Evolutionary conservation across 2,797 vertebrate genomes (phyloP), one percentile per base, ranked within the genome.

Genomic region (Pseudopleuronectes americanus): DNA sequence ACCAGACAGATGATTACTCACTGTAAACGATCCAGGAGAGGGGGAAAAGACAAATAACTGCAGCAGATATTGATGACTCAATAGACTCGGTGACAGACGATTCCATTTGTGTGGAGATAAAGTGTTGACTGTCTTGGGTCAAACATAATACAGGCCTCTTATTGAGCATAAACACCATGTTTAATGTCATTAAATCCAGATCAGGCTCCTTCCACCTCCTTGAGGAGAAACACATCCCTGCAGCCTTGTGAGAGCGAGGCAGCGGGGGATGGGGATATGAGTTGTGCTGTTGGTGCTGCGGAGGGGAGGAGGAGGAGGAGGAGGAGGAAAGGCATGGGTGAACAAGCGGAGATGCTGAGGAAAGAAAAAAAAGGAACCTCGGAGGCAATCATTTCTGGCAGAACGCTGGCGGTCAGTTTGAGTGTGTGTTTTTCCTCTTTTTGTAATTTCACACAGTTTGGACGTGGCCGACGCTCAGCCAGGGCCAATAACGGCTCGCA

Each of bases 1-100:
- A 96, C 76, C 93, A 96, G 96, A 97, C 96, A 96, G 95, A 97
- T 97, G 96, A 97, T 97, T 97, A 97, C 96, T 97, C 97, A 97
- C 95, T 94, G 95, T 96, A 96, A 97, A 97, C 94, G 96, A 96
- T 96, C 93, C 93, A 89, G 94, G 96, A 95, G 94, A 93, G 56
- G 57, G 49, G 6, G 28, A 61, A 75, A 65, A 76, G 81, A 87
- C 85, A 67, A 91, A 86, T 89, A 83, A 91, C 87, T 86, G 69
- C 82, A 74, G 86, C 94, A 90, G 96, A 96, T 97, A 97, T 97
- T 97, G 96, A 97, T 97, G 96, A 97, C 96, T 97, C 96, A 97
- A 97, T 98, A 95, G 95, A 97, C 94, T 95, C 94, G 84, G 95
- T 96, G 97, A 98, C 96, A 96, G 96, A 96, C 94, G 93, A 95